phyloP scores from a whole-genome alignment of 2,888 invertebrate genomes.

The Drosophila leonis region DNA sequence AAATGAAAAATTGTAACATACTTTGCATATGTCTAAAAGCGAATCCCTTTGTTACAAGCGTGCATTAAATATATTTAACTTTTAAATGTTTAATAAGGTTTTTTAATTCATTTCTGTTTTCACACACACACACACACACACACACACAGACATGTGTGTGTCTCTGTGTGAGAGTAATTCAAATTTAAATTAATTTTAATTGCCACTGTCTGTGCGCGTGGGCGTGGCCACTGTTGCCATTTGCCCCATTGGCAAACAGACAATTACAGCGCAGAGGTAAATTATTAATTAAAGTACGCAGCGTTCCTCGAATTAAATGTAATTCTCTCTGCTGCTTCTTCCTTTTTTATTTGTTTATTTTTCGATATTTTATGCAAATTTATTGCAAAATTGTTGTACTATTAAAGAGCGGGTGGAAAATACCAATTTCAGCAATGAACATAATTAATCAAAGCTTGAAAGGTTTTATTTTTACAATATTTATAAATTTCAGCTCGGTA shows the following conservation, averaged over 20 bases:
- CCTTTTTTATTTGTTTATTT: not conserved
- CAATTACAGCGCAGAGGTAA: slow-evolving; percentile 15
- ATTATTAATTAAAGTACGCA: slow-evolving; percentile 50
- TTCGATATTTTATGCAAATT: slow-evolving; percentile 12
- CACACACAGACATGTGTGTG: not conserved
- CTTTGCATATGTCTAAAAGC: not conserved
- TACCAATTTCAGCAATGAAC: slow-evolving; percentile 4
- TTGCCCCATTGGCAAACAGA: slow-evolving; percentile 12
- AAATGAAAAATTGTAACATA: not conserved
- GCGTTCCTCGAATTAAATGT: slow-evolving; percentile 3
- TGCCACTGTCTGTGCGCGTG: slow-evolving; percentile 53
- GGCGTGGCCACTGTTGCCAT: slow-evolving; percentile 25
- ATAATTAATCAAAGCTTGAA: slow-evolving; percentile 6
- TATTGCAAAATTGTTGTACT: not conserved
- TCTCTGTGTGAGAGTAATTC: slow-evolving; percentile 50
- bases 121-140: not conserved
- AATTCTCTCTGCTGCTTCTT: not conserved
- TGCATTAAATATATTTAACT: slow-evolving; percentile 10
- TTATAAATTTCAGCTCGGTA: not conserved
- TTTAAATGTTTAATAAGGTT: slow-evolving; percentile 22
- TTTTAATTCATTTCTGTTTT: slow-evolving; percentile 1
- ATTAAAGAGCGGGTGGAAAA: not conserved
- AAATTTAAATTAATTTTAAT: slow-evolving; percentile 80
- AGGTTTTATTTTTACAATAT: slow-evolving; percentile 7
- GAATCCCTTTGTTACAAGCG: not conserved